Base-by-base conservation (phyloP, 2,797 vertebrate species). In the Apogon talboti region DNA sequence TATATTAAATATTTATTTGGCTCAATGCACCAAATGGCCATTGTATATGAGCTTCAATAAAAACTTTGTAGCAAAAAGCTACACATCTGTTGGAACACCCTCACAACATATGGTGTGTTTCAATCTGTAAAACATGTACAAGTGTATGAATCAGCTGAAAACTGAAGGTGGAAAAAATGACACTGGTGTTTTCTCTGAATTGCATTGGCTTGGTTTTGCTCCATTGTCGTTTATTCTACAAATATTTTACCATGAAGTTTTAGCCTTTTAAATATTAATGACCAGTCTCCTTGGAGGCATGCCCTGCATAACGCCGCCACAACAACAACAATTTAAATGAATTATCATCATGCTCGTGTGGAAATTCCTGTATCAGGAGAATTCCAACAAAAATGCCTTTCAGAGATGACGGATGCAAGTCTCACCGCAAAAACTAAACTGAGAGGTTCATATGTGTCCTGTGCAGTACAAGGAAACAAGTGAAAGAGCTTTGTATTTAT, bases 181-280 rank as follows among this genome's bases (percentile, higher is more conserved):
- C 4, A 13, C 3, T 42, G 24, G 24, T 28, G 6, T 28, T 28
- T 28, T 28, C 3, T 28, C 24, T 28, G 24, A 28, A 28, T 28
- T 28, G 3, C 24, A 28, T 28, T 28, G 24, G 24, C 24, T 28
- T 28, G 24, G 3, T 40, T 54, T 19, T 41, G 15, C 6, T 18
- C 40, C 11, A 38, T 18, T 10, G 40, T n/a, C 16, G 19, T 14
- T 61, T 24, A 33, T 19, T 41, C 10, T 16, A 1, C 4, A 0
- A 5, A 61, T 14, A 33, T 16, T 52, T 40, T 10, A 28, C 21
- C 16, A 10, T 15, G 9, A 35, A 7, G 11, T 54, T 37, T 45
- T 8, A 13, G 9, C 4, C 4, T 11, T 44, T 24, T 58, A 18
- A 67, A 63, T 44, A 12, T 56, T 37, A 4, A 66, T 46, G 19